Evolutionary conservation across 1,140 invertebrate species (phyloP), one percentile per base, ranked within the genome.

Genomic region (Lasioglossum albipes): DNA sequence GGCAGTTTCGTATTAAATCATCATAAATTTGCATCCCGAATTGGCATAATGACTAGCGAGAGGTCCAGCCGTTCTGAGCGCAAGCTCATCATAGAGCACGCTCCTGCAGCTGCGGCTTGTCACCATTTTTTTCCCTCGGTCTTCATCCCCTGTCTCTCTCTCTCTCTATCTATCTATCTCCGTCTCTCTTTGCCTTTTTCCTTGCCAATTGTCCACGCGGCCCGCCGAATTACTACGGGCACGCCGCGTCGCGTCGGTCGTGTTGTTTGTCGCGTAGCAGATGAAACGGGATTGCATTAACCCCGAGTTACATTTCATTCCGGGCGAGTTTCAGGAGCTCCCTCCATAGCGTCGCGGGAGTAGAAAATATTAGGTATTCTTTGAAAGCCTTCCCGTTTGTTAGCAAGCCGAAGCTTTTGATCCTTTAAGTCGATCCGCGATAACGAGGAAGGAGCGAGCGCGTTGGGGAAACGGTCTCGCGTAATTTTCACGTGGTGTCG

Each of bases 1-100:
- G 79, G 27, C 41, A 45, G 75, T 84, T 85, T 86, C 76, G 87
- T 90, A 89, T 89, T 89, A 85, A 88, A 89, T 89, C 87, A 88
- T 89, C 88, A 90, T 90, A 89, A 89, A 90, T 89, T 89, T 90
- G 87, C 89, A 90, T 90, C 64, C 69, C 66, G 84, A 87, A 90
- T 90, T 89, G 83, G 83, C 76, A 79, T 90, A 88, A 89, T 85
- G 87, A 89, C 85, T 85, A 70, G 74, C 82, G 85, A 75, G 62
- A 87, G 82, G 79, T 87, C 75, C 82, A 59, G 73, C 59, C 69
- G 76, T 87, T 88, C 82, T 71, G 83, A 82, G 84, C 78, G 77
- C 84, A 70, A 84, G 59, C 79, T 75, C 61, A 57, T 75, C 71
- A 41, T 68, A 67, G 71, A 49, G 49, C 70, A 31, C 57, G n/a